Conservation (phyloP, 2,888 invertebrate genomes). For the Brachynemurus nebulosus region DNA sequence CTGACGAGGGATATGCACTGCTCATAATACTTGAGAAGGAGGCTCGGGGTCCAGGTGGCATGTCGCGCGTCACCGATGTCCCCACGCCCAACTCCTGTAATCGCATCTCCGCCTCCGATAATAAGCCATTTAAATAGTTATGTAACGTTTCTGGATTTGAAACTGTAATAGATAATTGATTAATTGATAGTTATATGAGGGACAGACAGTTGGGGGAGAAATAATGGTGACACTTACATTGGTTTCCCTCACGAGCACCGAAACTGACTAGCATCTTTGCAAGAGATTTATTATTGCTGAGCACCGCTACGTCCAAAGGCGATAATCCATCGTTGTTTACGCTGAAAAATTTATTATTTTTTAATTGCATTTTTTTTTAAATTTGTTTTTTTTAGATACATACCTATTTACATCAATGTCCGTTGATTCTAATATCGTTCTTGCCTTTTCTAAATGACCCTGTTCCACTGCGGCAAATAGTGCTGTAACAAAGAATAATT, state of each 20-base stretch:
- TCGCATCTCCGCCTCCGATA: slow-evolving; percentile 70
- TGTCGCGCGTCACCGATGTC: slow-evolving; percentile 28
- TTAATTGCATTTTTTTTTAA: neutral
- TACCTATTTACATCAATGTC: slow-evolving; percentile 92
- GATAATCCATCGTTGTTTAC: slow-evolving; percentile 80
- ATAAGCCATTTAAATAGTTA: slow-evolving; percentile 57
- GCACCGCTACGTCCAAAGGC: slow-evolving; percentile 82
- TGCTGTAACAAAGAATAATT: slow-evolving; percentile 54
- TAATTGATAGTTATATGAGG: neutral
- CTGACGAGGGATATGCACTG: slow-evolving; percentile 28
- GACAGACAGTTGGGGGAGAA: neutral
- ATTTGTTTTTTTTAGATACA: slow-evolving; percentile 20
- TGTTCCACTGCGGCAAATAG: slow-evolving; percentile 92
- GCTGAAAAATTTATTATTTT: slow-evolving; percentile 35
- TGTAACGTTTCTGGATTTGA: slow-evolving; percentile 59
- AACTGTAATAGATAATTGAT: slow-evolving; percentile 35
- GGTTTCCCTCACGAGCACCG: slow-evolving; percentile 71
- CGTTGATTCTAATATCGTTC: slow-evolving; percentile 80
- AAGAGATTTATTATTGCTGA: slow-evolving; percentile 77
- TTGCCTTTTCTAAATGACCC: slow-evolving; percentile 83
- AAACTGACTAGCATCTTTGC: slow-evolving; percentile 81
- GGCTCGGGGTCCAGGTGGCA: slow-evolving; percentile 34
- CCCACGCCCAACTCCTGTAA: slow-evolving; percentile 60
- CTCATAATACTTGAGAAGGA: slow-evolving; percentile 45
- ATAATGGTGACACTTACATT: slow-evolving; percentile 47